Base-by-base conservation (phyloP, 2,113 vertebrate species). In the Sclerurus mexicanus region DNA sequence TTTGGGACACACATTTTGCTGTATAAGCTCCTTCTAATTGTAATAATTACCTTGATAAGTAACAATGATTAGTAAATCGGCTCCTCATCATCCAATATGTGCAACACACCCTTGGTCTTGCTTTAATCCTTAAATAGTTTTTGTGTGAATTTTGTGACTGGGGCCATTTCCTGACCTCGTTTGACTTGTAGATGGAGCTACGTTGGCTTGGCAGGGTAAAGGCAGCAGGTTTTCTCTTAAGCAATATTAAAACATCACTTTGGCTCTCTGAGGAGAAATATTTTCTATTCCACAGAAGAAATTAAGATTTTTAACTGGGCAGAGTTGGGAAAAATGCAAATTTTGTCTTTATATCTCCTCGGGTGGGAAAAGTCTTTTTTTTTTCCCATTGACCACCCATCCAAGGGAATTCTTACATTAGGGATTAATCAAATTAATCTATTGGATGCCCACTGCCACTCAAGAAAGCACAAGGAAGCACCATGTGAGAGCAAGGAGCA, bases 11-110 rank as follows among this genome's bases (percentile, higher is more conserved):
- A 28, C 16, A 22, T 96, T 97, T 63, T 93, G 96, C 95, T 96
- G 95, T 18, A 37, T 97, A 91, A 95, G 96, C 94, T 50, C 25
- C 53, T 93, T 85, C 33, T 95, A 94, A 96, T 95, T 85, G 75
- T 23, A 83, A 69, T 97, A 88, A 93, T 94, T 95, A 39, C 53
- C 77, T 17, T 50, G 90, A 77, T 93, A 95, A 49, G 37, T 69
- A 67, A 39, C 80, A 92, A 90, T 59, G 63, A 69, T 88, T 88
- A 82, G 46, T 77, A 83, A 94, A 97, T 94, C 83, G 17, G 31
- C 50, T 49, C 25, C 59, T 8, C 79, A 64, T 58, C 71, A 79
- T 10, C 44, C 39, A 15, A 49, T 14, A 20, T 4, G 60, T 0
- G 10, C 87, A 94, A 92, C 90, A 97, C 94, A 0, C 95, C 95